A percentile compares a stretch with the other conserved stretches of the same genome.
These are phyloP conservation scores for Tetranychus piercei DNA, from an alignment of 2,888 invertebrate genomes.

Conservation along the genomic window DNA sequence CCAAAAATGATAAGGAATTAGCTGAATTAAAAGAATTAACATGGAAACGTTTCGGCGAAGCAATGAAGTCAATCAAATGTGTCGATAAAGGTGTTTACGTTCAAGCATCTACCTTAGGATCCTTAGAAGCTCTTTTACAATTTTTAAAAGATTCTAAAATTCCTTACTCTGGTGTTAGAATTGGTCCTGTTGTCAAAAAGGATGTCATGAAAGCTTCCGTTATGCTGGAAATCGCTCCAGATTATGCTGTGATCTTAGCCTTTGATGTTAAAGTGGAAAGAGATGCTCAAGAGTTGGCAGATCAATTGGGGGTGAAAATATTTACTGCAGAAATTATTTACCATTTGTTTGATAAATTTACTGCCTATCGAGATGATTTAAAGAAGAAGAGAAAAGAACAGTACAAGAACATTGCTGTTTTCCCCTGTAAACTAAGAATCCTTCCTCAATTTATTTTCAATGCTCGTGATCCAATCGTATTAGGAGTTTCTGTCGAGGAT, in stretches of 20 bases:
- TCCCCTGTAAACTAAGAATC: conserved; percentile 77
- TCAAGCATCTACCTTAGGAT: conserved; percentile 98
- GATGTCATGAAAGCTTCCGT: conserved; percentile 99
- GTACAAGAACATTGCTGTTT: conserved; percentile 88
- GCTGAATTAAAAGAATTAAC: conserved; percentile 38
- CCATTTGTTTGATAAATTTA: conserved; percentile 95
- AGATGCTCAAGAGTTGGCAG: conserved; percentile 94
- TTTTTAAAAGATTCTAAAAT: conserved; percentile 78
- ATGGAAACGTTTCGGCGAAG: conserved; percentile 35
- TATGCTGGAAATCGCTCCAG: conserved; percentile 94
- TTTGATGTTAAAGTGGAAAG: conserved; percentile 97
- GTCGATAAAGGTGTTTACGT: conserved; percentile 88
- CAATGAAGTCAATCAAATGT: conserved; percentile 74
- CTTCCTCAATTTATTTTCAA: conserved; percentile 85
- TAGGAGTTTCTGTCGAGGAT: conserved; percentile 84
- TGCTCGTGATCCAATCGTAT: conserved; percentile 90
- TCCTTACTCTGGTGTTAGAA: conserved; percentile 94
- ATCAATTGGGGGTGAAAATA: conserved; percentile 75
- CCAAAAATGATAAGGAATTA: conserved; percentile 79
- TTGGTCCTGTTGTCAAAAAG: conserved; percentile 95
- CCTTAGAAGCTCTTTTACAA: conserved; percentile 83
- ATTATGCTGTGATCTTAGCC: conserved; percentile 91
- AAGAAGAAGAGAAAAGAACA: conserved; percentile 79
- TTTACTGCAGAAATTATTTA: conserved; percentile 97
- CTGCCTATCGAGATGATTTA: conserved; percentile 70